Conservation (phyloP, 2,888 invertebrate genomes). For the Zhuqinia jingwanae region DNA sequence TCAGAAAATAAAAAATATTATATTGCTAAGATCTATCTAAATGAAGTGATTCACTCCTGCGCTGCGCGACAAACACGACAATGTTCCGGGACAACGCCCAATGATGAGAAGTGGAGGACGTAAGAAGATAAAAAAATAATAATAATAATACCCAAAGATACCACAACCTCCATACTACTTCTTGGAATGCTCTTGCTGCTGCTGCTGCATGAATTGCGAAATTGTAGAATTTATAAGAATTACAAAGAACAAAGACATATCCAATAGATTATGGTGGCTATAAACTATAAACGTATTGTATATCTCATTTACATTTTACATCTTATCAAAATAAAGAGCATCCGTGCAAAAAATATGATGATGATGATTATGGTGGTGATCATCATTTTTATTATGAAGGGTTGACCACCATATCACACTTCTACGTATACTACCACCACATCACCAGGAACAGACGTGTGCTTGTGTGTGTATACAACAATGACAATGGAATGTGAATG, state of each 20-base stretch:
- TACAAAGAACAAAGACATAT: neutral
- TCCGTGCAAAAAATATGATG: constrained; percentile 51
- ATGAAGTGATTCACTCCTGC: constrained; percentile 44
- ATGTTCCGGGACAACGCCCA: constrained; percentile 70
- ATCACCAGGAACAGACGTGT: constrained; percentile 31
- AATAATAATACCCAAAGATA: neutral
- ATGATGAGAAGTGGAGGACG: constrained; percentile 21
- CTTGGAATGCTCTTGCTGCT: too few relatives aligned
- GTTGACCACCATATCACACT: constrained; percentile 9
- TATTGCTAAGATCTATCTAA: too few relatives aligned
- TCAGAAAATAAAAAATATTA: neutral
- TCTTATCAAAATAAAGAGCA: constrained; percentile 7
- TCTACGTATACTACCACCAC: too few relatives aligned
- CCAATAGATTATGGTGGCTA: neutral
- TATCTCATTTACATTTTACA: constrained; percentile 42
- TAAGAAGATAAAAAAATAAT: constrained; percentile 14
- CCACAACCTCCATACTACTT: constrained; percentile 24
- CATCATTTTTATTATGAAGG: constrained; percentile 12
- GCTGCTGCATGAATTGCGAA: constrained; percentile 37
- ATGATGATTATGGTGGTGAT: constrained; percentile 8
- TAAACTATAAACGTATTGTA: neutral
- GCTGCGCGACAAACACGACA: neutral
- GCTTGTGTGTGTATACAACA: too few relatives aligned
- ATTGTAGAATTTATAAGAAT: constrained; percentile 24
- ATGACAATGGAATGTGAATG: constrained; percentile 1